These are phyloP conservation scores for Drosophila buzzatii DNA, from an alignment of 2,888 invertebrate species.

Conservation along the genomic window DNA sequence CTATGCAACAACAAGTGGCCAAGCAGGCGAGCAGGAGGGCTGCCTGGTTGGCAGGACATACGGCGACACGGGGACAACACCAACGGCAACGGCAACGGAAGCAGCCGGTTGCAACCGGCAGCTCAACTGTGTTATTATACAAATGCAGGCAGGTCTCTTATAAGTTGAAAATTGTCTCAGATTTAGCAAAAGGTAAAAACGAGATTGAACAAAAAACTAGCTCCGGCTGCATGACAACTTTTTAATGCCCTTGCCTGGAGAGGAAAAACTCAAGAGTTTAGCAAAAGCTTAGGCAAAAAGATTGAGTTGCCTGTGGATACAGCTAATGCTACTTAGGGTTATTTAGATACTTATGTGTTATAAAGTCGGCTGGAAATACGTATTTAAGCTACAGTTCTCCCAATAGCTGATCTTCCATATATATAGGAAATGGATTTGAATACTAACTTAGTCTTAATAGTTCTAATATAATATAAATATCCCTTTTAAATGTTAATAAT, in stretches of 20 bases:
- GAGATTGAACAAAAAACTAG: slow-evolving; percentile 3
- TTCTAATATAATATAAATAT: no score
- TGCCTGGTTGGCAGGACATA: slow-evolving; percentile 21
- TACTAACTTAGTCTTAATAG: no score
- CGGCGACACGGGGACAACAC: slow-evolving; percentile 15
- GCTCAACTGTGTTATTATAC: slow-evolving; percentile 70
- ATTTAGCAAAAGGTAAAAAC: slow-evolving; percentile 56
- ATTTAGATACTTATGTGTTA: neutral
- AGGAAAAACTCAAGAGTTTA: neutral
- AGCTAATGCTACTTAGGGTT: neutral
- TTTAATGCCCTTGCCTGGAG: slow-evolving; percentile 9
- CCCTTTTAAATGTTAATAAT: no score
- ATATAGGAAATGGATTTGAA: no score
- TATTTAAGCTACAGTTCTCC: no score
- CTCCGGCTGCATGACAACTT: slow-evolving; percentile 6
- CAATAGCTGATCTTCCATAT: no score
- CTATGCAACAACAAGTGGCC: slow-evolving; percentile 72
- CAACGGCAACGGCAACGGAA: slow-evolving; percentile 34
- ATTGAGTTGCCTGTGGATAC: neutral
- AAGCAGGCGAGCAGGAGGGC: slow-evolving; percentile 14
- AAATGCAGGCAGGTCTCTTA: slow-evolving; percentile 65
- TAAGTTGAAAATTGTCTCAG: slow-evolving; percentile 76
- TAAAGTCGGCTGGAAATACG: neutral
- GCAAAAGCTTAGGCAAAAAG: neutral
- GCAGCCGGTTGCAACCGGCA: slow-evolving; percentile 54